Base-by-base conservation (phyloP, 2,113 vertebrate species). In the Psammodynastes pulverulentus region DNA sequence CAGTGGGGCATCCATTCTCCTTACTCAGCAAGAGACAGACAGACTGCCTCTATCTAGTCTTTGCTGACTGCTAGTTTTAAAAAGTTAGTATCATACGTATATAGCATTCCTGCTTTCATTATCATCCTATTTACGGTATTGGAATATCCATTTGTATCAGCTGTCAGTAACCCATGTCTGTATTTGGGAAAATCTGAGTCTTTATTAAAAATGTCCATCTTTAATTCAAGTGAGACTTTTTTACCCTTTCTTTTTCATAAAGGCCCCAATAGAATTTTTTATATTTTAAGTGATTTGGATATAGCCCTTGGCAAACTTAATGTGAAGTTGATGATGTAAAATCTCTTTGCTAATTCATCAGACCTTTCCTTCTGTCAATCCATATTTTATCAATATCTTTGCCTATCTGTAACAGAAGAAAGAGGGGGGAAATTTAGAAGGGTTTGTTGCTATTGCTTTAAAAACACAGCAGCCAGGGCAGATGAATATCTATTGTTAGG, bases 361-460 rank as follows among this genome's bases (percentile, higher is more conserved):
- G 87, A 86, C 19, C 23, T 88, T 93, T 88, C 86, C 52, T 2
- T 67, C 58, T 85, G 72, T 89, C 89, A 45, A 34, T 93, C 56
- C 91, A 34, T 53, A 85, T 93, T 93, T 91, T 89, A 85, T 85
- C 54, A 91, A 89, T 48, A 91, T 93, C 90, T 52, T 48, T 93
- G 86, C 46, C 67, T 85, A 46, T 58, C 58, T 93, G 79, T 52
- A 62, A 29, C 10, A 51, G 26, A 39, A 58, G 90, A 48, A 43
- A 13, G 51, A 91, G 45, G 24, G n/a, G 39, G 86, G 23, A 13
- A 15, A 49, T 56, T 85, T 67, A 39, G 24, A 89, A 62, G 46
- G 34, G 79, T 53, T 86, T 86, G 45, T 23, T 15, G 54, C 51
- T 84, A 29, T 93, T 45, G 89, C 86, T 88, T 88, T 88, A 84